Conservation (phyloP, 1,140 invertebrate species). For the Caerostris darwini region DNA sequence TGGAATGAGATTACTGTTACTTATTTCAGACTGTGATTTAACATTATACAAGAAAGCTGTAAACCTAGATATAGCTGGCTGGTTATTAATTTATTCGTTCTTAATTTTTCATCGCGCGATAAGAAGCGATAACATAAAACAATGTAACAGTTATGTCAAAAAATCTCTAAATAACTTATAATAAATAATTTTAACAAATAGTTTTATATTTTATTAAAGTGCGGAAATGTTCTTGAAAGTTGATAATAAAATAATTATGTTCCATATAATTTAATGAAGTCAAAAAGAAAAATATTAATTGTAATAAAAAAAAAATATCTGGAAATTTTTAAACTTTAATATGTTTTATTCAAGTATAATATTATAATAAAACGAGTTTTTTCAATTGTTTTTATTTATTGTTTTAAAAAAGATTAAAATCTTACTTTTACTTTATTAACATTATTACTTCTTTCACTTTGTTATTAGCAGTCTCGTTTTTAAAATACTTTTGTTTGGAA, state of each 20-base stretch:
- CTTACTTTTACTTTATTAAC: no score
- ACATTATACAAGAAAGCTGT: not conserved
- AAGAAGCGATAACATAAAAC: not conserved
- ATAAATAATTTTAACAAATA: not conserved
- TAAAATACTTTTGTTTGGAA: no score
- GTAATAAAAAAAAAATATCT: no score
- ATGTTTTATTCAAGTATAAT: no score
- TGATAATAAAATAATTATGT: not conserved
- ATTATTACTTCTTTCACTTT: no score
- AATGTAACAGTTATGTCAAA: not conserved
- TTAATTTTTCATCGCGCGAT: not conserved
- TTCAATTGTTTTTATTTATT: no score
- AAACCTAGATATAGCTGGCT: not conserved
- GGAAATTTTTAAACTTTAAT: no score
- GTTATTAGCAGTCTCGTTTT: no score
- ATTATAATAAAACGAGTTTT: no score
- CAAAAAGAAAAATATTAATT: no score
- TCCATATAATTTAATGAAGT: not conserved
- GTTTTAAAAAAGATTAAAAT: no score
- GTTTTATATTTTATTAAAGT: not conserved
- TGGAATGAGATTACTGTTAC: slow-evolving; percentile 57
- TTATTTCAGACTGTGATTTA: slow-evolving; percentile 6
- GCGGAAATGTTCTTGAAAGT: not conserved
- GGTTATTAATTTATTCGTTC: not conserved
- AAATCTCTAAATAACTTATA: not conserved